phyloP scores from a whole-genome alignment of 2,888 invertebrate genomes.

The Keiferia lycopersicella region DNA sequence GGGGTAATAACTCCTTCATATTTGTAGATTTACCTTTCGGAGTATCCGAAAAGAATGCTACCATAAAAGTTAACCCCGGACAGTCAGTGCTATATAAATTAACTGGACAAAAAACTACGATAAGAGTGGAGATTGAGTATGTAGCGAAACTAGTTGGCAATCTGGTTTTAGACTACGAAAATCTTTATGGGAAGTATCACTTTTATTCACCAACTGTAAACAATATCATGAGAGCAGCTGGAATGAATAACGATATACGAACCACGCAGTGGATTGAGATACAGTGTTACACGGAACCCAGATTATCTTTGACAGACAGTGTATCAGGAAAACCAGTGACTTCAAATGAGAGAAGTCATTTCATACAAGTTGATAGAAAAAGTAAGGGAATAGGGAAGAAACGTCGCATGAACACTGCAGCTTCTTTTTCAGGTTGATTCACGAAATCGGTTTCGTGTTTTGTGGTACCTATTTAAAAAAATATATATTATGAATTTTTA shows the following conservation, averaged over 20 bases:
- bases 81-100: slow-evolving; percentile 47
- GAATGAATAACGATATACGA: slow-evolving; percentile 52
- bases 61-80: slow-evolving; percentile 46
- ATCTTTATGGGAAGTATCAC: slow-evolving; percentile 60
- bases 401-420: not conserved
- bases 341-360: slow-evolving; percentile 4
- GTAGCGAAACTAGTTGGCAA: slow-evolving; percentile 51
- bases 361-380: not conserved
- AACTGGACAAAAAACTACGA: slow-evolving; percentile 48
- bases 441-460: too few species aligned
- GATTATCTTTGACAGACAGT: slow-evolving; percentile 49
- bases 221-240: slow-evolving; percentile 57
- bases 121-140: slow-evolving; percentile 53
- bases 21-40: slow-evolving; percentile 44
- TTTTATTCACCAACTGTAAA: slow-evolving; percentile 58
- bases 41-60: slow-evolving; percentile 36
- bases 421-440: not conserved
- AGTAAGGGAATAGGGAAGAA: not conserved
- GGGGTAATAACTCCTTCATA: slow-evolving; percentile 48
- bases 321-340: slow-evolving; percentile 38
- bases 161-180: slow-evolving; percentile 54
- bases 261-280: slow-evolving; percentile 57
- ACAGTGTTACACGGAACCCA: slow-evolving; percentile 54
- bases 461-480: too few species aligned
- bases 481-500: too few species aligned